phyloP scores from a whole-genome alignment of 2,888 invertebrate species.

The Phrixothrix hirtus region DNA sequence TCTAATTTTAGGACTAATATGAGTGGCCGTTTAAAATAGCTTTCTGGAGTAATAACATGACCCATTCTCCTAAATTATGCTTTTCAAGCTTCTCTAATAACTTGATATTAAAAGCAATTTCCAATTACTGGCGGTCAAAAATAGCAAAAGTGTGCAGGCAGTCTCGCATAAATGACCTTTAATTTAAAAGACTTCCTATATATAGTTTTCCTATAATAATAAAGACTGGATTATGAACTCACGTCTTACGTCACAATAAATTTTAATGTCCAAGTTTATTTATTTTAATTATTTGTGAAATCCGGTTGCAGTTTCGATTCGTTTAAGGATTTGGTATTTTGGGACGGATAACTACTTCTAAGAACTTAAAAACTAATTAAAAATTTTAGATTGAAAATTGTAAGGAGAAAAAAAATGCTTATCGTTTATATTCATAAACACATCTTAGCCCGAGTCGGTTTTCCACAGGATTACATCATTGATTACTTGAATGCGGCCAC shows the following conservation, averaged over 20 bases:
- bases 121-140: neutral
- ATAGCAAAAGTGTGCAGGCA: neutral
- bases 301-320: too few relatives aligned
- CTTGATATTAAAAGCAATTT: neutral
- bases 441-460: constrained; percentile 29
- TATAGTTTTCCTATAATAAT: neutral
- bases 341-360: too few relatives aligned
- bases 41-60: too few relatives aligned
- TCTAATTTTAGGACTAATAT: neutral
- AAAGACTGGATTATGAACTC: neutral
- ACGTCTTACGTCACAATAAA: too few relatives aligned
- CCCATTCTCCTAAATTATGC: too few relatives aligned
- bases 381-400: neutral
- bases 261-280: too few relatives aligned
- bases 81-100: too few relatives aligned
- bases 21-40: neutral
- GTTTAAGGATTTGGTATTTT: too few relatives aligned
- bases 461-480: constrained; percentile 32
- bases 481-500: constrained; percentile 17
- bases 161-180: neutral
- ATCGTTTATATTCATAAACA: constrained; percentile 36
- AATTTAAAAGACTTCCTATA: neutral
- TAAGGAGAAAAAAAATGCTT: neutral
- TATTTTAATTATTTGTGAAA: too few relatives aligned
- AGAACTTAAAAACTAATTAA: too few relatives aligned